Evolutionary conservation across 2,888 invertebrate genomes (phyloP).

Genomic region (Drosophila borealis): DNA sequence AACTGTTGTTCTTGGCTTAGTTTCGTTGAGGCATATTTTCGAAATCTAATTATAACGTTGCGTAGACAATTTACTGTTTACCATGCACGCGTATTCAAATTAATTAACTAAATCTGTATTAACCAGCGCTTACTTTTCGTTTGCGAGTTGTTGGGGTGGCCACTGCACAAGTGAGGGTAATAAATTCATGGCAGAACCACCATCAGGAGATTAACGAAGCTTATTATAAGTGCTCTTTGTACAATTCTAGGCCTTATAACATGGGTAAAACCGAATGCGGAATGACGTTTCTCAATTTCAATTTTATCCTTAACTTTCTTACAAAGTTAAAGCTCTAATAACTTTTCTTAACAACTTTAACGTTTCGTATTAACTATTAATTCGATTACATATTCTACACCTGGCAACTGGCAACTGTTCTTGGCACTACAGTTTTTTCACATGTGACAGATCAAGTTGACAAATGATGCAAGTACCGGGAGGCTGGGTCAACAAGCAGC

Average conservation of each 20-base stretch:
- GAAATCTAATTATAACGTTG: slow-evolving; percentile 38
- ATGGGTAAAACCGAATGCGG: too few relatives aligned
- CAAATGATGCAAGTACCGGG: slow-evolving; percentile 61
- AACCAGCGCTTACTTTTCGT: background rate
- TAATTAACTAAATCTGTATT: slow-evolving; percentile 49
- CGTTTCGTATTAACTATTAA: background rate
- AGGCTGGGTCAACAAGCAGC: slow-evolving; percentile 8
- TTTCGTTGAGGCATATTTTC: slow-evolving; percentile 5
- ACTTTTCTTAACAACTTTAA: too few relatives aligned
- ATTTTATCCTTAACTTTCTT: background rate
- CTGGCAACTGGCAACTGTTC: slow-evolving; percentile 10
- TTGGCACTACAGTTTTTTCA: slow-evolving; percentile 16
- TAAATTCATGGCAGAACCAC: slow-evolving; percentile 16
- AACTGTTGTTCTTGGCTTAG: slow-evolving; percentile 14
- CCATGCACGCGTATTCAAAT: slow-evolving; percentile 50
- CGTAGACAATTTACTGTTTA: slow-evolving; percentile 12
- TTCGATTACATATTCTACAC: slow-evolving; percentile 2
- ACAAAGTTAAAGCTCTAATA: background rate
- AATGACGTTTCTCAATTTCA: too few relatives aligned
- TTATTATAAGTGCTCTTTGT: too few relatives aligned
- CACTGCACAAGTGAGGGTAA: too few relatives aligned
- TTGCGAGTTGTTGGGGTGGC: too few relatives aligned
- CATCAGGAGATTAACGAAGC: too few relatives aligned
- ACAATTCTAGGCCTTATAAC: too few relatives aligned
- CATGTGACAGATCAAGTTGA: slow-evolving; percentile 46